Evolutionary conservation across 2,113 vertebrate species (phyloP).

Genomic region (Melanerpes aurifrons): DNA sequence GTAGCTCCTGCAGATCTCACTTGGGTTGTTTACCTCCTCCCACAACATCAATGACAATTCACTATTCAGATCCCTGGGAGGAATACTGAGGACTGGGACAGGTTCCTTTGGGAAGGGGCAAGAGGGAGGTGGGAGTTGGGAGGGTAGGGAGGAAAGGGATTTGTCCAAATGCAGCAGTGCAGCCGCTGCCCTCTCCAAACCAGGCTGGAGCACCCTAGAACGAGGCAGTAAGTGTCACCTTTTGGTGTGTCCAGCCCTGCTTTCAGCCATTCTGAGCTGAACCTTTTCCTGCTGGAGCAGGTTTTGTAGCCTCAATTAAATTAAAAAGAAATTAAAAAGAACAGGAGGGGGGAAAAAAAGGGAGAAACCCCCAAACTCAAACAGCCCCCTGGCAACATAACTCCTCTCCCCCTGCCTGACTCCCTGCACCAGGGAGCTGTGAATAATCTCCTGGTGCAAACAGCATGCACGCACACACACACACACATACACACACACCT

Average conservation of each 20-base stretch:
- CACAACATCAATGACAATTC: background rate
- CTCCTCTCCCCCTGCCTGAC: constrained; percentile 6
- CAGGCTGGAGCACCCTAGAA: background rate
- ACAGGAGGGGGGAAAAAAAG: too few relatives aligned
- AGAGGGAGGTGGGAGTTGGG: background rate
- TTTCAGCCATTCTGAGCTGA: constrained; percentile 6
- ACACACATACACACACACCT: too few relatives aligned
- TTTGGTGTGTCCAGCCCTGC: background rate
- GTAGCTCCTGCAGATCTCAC: background rate
- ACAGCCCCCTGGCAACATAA: background rate
- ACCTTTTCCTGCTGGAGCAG: background rate
- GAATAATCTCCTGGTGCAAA: constrained; percentile 42
- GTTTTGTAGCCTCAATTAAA: background rate
- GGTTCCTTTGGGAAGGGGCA: constrained; percentile 22
- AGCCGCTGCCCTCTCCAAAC: constrained; percentile 6
- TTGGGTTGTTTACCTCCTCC: background rate
- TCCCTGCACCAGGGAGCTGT: constrained; percentile 33
- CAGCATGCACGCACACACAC: background rate
- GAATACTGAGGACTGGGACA: background rate
- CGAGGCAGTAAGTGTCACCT: background rate
- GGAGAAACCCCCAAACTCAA: too few relatives aligned
- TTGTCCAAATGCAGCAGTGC: background rate
- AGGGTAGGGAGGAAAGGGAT: background rate
- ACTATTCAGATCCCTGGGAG: background rate
- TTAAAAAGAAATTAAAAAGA: too few relatives aligned